These are phyloP conservation scores for Coregonus sp. DNA, from an alignment of 2,797 vertebrate species.

Conservation along the genomic window DNA sequence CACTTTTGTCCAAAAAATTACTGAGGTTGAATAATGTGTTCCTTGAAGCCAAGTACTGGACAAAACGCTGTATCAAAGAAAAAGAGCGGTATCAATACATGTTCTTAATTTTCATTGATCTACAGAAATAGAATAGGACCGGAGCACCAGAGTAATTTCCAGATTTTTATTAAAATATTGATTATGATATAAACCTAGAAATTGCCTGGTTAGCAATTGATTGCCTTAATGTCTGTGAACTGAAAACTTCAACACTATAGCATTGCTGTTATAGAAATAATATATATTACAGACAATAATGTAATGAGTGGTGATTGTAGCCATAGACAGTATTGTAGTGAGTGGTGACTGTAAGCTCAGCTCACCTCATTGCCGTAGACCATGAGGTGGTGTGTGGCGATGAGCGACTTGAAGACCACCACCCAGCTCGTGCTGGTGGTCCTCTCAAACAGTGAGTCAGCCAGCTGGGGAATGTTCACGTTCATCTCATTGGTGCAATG, in stretches of 20 bases:
- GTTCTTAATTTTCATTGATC: background rate
- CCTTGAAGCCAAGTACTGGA: constrained; percentile 99
- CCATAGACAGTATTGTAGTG: background rate
- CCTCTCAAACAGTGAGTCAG: constrained; percentile 95
- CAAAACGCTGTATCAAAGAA: constrained; percentile 85
- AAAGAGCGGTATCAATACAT: constrained; percentile 17
- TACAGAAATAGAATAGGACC: background rate
- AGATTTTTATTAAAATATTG: background rate
- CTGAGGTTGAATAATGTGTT: constrained; percentile 99
- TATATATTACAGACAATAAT: background rate
- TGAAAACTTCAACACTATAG: background rate
- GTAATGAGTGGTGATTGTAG: background rate
- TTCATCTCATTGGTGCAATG: constrained; percentile 99
- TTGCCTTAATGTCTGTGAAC: background rate
- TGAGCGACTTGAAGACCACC: constrained; percentile 98
- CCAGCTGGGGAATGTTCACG: constrained; percentile 98
- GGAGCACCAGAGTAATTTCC: background rate
- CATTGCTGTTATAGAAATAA: background rate
- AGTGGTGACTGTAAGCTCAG: background rate
- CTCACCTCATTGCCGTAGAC: constrained; percentile 97
- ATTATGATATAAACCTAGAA: background rate
- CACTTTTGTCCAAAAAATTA: constrained; percentile 99
- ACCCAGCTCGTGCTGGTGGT: constrained; percentile 99
- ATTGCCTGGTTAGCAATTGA: background rate
- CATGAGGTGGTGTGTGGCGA: constrained; percentile 99